Evolutionary conservation across 1,140 invertebrate genomes (phyloP), one percentile per base, ranked within the genome.

Genomic region (Ditylenchus dipsaci): DNA sequence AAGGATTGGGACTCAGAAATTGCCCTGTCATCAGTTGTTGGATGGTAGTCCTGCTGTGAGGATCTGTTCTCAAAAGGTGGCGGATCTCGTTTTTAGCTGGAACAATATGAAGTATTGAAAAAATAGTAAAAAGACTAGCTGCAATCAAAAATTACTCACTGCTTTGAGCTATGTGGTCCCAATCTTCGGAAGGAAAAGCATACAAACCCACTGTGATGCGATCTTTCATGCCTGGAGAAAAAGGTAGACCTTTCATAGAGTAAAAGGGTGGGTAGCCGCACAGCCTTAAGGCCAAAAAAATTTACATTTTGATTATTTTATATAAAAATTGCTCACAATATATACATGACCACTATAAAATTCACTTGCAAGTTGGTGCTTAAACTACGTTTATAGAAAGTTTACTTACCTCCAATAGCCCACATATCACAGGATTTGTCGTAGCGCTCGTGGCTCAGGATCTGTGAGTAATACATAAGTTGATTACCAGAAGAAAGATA

Each of bases 371-470:
- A 38, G 11, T 5, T 38, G 33, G 11, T 11, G 33, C 33, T 38
- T 38, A 38, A 38, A 5, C 33, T 38, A 38, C 11, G n/a, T n/a
- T n/a, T n/a, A n/a, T n/a, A n/a, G n/a, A 38, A 38, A 38, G 3
- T 38, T 38, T 3, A 38, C 3, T 11, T 38, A 38, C 33, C 93
- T 57, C 94, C 94, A 65, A 97, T 84, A 0, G 93, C 95, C 94
- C 94, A 97, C 84, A 97, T 93, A 87, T 97, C 95, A 87, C 95
- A 97, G 69, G 91, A 94, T 62, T 95, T 97, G 85, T 97, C 95
- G 85, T 97, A 98, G 83, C 94, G 95, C 82, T 95, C 91, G 47
- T 93, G 91, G 49, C 93, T 93, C 42, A 98, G 85, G 23, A 76
- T 72, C 71, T 68, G 19, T 27, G 59, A 60, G 29, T 8, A 23